phyloP scores from a whole-genome alignment of 1,140 invertebrate species.

The Scaptomyza pallida region DNA sequence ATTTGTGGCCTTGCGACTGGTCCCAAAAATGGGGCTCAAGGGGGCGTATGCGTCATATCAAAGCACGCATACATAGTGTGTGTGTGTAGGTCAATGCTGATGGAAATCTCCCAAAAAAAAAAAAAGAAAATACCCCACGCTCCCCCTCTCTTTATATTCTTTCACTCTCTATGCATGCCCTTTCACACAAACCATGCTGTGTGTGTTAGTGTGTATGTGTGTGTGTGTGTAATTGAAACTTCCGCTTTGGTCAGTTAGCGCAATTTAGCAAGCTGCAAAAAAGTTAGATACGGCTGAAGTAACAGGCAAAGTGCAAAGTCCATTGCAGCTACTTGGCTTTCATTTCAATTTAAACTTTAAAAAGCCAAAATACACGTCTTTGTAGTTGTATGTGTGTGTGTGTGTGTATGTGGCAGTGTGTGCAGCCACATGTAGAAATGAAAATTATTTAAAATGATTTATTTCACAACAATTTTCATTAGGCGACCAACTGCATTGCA shows the following conservation, averaged over 20 bases:
- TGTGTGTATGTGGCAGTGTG: slow-evolving; percentile 18
- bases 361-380: slow-evolving; percentile 45
- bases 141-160: not conserved
- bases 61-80: slow-evolving; percentile 71
- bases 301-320: slow-evolving; percentile 79
- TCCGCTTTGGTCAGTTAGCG: slow-evolving; percentile 81
- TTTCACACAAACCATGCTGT: slow-evolving; percentile 13
- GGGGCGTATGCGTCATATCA: slow-evolving; percentile 73
- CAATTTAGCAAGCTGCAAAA: slow-evolving; percentile 81
- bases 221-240: slow-evolving; percentile 77
- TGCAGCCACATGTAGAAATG: slow-evolving; percentile 57
- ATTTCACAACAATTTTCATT: slow-evolving; percentile 82
- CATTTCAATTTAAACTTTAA: slow-evolving; percentile 79
- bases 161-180: slow-evolving; percentile 27
- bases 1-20: slow-evolving; percentile 69
- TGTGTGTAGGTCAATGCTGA: slow-evolving; percentile 78
- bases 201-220: slow-evolving; percentile 29
- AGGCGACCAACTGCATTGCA: slow-evolving; percentile 73
- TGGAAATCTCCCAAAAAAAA: slow-evolving; percentile 9
- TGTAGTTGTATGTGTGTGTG: no score
- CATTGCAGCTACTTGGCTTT: slow-evolving; percentile 80
- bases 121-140: no score
- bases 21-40: slow-evolving; percentile 35
- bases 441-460: slow-evolving; percentile 82
- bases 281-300: slow-evolving; percentile 79